Evolutionary conservation across 2,113 vertebrate genomes (phyloP), one percentile per base, ranked within the genome.

Genomic region (Carettochelys insculpta): DNA sequence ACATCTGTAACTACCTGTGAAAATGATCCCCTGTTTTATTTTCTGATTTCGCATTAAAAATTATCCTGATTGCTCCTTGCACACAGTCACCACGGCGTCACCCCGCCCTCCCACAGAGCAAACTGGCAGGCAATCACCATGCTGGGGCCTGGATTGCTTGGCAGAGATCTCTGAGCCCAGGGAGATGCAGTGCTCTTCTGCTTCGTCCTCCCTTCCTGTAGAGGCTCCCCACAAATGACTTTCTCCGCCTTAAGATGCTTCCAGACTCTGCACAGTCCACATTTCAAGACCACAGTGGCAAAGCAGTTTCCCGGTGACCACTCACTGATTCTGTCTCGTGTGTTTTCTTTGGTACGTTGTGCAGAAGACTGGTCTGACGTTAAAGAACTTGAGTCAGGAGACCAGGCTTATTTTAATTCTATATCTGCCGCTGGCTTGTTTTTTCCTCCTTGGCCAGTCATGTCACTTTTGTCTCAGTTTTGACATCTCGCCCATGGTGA

Each of bases 1-100:
- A 95, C 80, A 94, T 86, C 82, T 94, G 54, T 48, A 86, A 76
- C 22, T 68, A 73, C 87, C 34, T 68, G 92, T 94, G 88, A 92
- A 91, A 54, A 86, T 65, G 3, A 80, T 50, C 41, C 14, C 77
- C 38, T 9, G 0, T 41, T 92, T 95, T 93, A 82, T 58, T 82
- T 43, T 85, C 54, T 82, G 43, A 22, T 92, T 76, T 92, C 43
- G 83, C 88, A 83, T 94, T 93, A 94, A 82, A 68, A 82, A 50
- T 48, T 65, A 43, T 86, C 90, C 41, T 52, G 41, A 34, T 81
- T 78, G 77, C 54, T 48, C 84, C 43, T 61, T 54, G 24, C 82
- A 51, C 34, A 51, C 45, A 52, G 54, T 58, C 77, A 56, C 83
- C 20, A 6, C 6, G 25, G 61, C 53, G 22, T 20, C 2, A 1